phyloP scores from a whole-genome alignment of 2,888 invertebrate species.

The Perizoma affinitatum region DNA sequence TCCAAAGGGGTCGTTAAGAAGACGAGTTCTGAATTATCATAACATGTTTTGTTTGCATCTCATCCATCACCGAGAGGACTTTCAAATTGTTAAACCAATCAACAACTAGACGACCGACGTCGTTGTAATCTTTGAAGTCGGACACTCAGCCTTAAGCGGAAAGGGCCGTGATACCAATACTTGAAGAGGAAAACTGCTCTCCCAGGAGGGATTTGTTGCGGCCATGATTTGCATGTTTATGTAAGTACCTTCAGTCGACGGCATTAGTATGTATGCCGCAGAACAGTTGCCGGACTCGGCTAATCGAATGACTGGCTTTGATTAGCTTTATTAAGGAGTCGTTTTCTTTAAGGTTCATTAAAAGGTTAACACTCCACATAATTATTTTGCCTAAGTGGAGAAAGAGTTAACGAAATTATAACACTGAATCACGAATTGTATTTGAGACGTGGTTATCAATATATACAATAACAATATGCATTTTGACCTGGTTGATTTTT shows the following conservation, averaged over 20 bases:
- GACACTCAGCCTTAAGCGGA: constrained; percentile 47
- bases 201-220: constrained; percentile 52
- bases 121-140: constrained; percentile 44
- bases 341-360: constrained; percentile 6
- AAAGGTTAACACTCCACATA: no score
- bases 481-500: no score
- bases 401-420: no score
- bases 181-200: constrained; percentile 48
- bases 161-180: constrained; percentile 54
- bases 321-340: constrained; percentile 24
- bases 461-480: no score
- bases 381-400: no score
- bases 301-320: constrained; percentile 35
- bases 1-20: constrained; percentile 11
- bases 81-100: constrained; percentile 36
- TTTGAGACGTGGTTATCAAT: no score
- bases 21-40: constrained; percentile 18
- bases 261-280: constrained; percentile 47
- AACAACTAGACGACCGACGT: constrained; percentile 31
- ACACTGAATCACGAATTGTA: no score
- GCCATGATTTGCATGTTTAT: constrained; percentile 57
- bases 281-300: constrained; percentile 31
- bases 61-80: constrained; percentile 33
- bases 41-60: constrained; percentile 34
- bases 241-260: constrained; percentile 40